A percentile compares a stretch with the other conserved stretches of the same genome.
phyloP scores from a whole-genome alignment of 2,113 vertebrate genomes.

The Rhineura floridana region DNA sequence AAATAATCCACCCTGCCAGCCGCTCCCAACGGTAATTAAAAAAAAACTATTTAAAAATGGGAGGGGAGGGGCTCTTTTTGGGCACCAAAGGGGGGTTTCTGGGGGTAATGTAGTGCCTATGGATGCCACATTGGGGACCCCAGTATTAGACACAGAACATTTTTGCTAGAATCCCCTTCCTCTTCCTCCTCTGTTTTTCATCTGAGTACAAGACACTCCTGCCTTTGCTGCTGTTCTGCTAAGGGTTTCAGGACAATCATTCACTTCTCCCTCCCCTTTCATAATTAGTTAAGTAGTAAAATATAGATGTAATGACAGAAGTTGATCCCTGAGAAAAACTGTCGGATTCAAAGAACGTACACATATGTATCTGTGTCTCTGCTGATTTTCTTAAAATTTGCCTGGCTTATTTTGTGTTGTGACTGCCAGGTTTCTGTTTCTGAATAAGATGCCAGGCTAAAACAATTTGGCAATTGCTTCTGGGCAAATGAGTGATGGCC shows the following conservation, averaged over 20 bases:
- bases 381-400: not conserved
- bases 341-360: not conserved
- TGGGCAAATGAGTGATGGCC: not conserved
- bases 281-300: not conserved
- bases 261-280: not conserved
- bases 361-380: not conserved
- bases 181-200: not conserved
- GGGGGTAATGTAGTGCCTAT: too few species aligned
- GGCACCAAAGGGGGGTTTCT: too few species aligned
- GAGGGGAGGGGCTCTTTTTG: too few species aligned
- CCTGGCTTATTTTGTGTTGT: not conserved
- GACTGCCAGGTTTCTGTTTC: not conserved
- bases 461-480: not conserved
- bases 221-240: not conserved
- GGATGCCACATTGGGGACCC: too few species aligned
- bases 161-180: not conserved
- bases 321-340: not conserved
- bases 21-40: too few species aligned
- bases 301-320: not conserved
- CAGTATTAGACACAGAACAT: not conserved
- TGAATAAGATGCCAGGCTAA: too few species aligned
- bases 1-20: too few species aligned
- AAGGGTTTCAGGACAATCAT: not conserved
- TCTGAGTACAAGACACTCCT: not conserved
- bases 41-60: too few species aligned